Base-by-base conservation (phyloP, 1,140 invertebrate species). In the Orius laevigatus region DNA sequence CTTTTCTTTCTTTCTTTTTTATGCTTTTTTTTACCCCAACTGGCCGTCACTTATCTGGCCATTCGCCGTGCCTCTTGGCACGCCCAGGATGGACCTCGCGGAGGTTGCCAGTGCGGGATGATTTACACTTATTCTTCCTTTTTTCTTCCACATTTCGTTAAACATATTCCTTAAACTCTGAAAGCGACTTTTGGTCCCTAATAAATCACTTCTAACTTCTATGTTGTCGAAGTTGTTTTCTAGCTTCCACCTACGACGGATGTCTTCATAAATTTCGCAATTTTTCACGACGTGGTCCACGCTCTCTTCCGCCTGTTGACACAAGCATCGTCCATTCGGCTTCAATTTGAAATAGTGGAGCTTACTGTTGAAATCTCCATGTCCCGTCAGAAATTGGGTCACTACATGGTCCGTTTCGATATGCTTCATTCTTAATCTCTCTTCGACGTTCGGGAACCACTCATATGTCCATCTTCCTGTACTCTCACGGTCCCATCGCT, bases 391-490 rank as follows among this genome's bases (percentile, higher is more conserved):
- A 32, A 50, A 50, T 20, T 50, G 49, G 1, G 36, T 39, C 33
- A 50, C 32, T 16, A 31, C 32, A 41, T 50, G 49, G 16, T 51
- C 46, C 32, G n/a, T n/a, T n/a, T 34, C 33, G 33, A 34, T 34
- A n/a, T 34, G 33, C 33, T 34, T 34, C 8, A 8, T 34, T 8
- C 8, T n/a, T 8, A 34, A 8, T 34, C 33, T 34, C n/a, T 8
- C 33, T 34, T n/a, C n/a, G 8, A 34, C 33, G n/a, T 34, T n/a
- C n/a, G 33, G 33, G 8, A 8, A 34, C n/a, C 8, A 8, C 33
- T n/a, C n/a, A n/a, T 34, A 34, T 6, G 57, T 58, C 56, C 57
- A 57, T 40, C 46, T 51, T 10, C 43, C 57, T 48, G 33, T 46
- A 0, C 10, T 46, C 16, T n/a, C 15, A 9, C 12, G 15, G 14